Conservation (phyloP, 2,113 vertebrate genomes). For the Myotis lucifugus region DNA sequence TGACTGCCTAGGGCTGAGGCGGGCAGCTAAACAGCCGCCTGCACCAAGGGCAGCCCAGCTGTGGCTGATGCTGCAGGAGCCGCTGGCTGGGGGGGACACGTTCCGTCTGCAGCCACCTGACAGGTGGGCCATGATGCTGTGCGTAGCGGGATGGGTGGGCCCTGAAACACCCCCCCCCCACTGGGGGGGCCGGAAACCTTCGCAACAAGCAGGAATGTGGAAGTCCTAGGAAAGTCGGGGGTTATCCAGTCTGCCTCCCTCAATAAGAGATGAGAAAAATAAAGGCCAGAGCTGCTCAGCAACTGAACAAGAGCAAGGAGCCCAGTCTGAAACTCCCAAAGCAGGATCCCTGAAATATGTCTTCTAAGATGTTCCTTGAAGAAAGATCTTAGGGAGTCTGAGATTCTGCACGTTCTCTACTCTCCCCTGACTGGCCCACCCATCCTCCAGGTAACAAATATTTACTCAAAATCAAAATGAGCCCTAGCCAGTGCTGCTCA, state of each 20-base stretch:
- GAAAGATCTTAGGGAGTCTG: not conserved
- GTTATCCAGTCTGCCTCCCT: not conserved
- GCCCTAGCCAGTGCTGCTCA: no score
- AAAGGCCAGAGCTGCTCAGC: not conserved
- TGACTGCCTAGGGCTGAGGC: not conserved
- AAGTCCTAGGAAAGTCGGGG: not conserved
- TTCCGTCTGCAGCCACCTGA: not conserved
- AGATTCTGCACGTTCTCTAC: no score
- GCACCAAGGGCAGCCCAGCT: not conserved
- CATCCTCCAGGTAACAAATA: not conserved
- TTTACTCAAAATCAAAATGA: not conserved
- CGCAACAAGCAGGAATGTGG: not conserved
- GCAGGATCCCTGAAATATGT: not conserved
- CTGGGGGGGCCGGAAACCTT: not conserved
- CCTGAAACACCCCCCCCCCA: not conserved
- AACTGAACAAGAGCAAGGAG: not conserved
- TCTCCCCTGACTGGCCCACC: not conserved
- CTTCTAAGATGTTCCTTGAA: not conserved
- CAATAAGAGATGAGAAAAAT: not conserved
- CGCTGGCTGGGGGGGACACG: rapidly evolving
- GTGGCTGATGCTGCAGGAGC: not conserved
- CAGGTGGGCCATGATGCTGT: rapidly evolving
- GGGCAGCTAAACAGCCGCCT: not conserved
- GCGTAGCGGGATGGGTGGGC: not conserved
- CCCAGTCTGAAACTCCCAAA: not conserved